phyloP scores from a whole-genome alignment of 2,113 vertebrate species.

The Mormoops blainvillei region DNA sequence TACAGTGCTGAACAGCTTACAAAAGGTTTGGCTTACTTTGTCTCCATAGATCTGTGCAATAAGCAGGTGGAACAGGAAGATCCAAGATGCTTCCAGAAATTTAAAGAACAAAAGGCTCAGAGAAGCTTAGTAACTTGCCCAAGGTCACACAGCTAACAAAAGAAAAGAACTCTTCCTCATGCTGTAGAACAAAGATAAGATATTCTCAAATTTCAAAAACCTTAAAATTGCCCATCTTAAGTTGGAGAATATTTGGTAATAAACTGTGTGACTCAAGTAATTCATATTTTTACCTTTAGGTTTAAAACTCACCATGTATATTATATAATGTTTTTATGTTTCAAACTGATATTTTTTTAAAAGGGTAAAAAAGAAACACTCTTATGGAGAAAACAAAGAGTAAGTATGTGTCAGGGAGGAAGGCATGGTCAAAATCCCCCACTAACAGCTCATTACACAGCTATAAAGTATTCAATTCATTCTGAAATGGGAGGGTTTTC shows the following conservation, averaged over 20 bases:
- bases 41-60: background rate
- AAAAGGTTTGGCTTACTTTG: background rate
- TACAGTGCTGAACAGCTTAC: background rate
- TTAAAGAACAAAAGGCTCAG: background rate
- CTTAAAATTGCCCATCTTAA: background rate
- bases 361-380: constrained; percentile 2
- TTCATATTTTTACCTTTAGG: background rate
- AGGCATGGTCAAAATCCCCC: background rate
- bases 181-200: background rate
- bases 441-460: background rate
- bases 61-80: background rate
- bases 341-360: background rate
- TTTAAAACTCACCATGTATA: background rate
- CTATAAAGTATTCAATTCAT: background rate
- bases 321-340: background rate
- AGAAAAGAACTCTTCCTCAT: background rate
- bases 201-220: background rate
- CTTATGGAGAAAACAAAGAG: background rate
- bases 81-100: background rate
- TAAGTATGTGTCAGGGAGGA: background rate
- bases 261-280: background rate
- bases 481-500: background rate
- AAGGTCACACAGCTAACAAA: background rate
- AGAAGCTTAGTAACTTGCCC: background rate
- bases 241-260: background rate